Evolutionary conservation across 2,113 vertebrate genomes (phyloP), one percentile per base, ranked within the genome.

Genomic region (Amazona guildingii): DNA sequence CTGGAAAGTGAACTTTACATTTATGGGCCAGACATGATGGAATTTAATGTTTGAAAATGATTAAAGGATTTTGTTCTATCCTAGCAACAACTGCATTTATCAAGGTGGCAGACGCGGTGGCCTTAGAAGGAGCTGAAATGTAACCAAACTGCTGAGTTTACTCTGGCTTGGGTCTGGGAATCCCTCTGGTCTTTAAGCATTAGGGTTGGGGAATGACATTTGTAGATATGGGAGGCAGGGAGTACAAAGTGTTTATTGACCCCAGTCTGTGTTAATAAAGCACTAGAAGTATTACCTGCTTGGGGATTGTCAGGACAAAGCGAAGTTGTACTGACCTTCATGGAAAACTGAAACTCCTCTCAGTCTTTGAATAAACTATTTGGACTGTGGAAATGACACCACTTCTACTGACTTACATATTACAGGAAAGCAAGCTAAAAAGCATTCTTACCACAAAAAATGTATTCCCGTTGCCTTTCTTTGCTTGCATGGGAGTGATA

Each of bases 31-130:
- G 96, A 96, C 95, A 96, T 87, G 94, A 90, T 96, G 94, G 95
- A 96, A 96, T 97, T 96, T 96, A 94, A 93, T 93, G 94, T 96
- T 97, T 95, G 88, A 95, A 94, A 97, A 97, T 96, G 93, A 96
- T 96, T 97, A 97, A 97, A 97, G 94, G 96, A 97, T 97, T 96
- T 97, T 96, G 93, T 96, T 97, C 96, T 96, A 97, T 96, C 96
- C 92, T 94, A 96, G 96, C 79, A 97, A 96, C 94, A 95, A 96
- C 94, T 96, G 90, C 93, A 96, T 96, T 97, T 96, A 89, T 97
- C 96, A 97, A 96, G 94, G 95, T 97, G 95, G 92, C 96, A 94
- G 95, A 84, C 91, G 69, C 29, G 95, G 96, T 97, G 96, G 96
- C 96, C 96, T 92, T 37, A 51, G 84, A 79, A 89, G 31, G 92